These are phyloP conservation scores for Drosophila mimetica DNA, from an alignment of 2,888 invertebrate genomes.

Conservation along the genomic window DNA sequence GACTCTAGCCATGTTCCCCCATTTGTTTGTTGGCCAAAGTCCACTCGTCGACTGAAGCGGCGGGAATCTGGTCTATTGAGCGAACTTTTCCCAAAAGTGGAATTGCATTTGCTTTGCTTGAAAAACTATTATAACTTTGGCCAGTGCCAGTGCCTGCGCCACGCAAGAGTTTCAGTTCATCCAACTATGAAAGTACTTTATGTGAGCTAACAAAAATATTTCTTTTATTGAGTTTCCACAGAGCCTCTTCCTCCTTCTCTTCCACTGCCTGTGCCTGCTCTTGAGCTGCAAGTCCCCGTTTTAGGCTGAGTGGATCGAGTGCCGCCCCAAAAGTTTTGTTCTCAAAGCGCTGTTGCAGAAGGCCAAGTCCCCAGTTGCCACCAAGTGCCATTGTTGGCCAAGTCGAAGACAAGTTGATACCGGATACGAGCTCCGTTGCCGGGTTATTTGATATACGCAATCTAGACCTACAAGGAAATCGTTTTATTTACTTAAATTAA, in stretches of 20 bases:
- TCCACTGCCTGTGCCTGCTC: neutral
- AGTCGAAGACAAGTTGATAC: constrained; percentile 49
- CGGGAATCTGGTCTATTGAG: constrained; percentile 56
- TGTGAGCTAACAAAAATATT: constrained; percentile 79
- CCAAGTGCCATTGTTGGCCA: constrained; percentile 62
- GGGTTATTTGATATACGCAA: constrained; percentile 39
- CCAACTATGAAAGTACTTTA: constrained; percentile 78
- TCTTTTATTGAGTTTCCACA: constrained; percentile 74
- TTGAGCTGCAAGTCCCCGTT: constrained; percentile 21
- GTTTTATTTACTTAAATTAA: constrained; percentile 20
- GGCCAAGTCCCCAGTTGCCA: constrained; percentile 56
- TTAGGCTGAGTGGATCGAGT: constrained; percentile 41
- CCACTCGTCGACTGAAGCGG: constrained; percentile 59
- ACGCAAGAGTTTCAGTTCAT: constrained; percentile 61
- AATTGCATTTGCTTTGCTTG: constrained; percentile 79
- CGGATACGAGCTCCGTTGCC: constrained; percentile 17
- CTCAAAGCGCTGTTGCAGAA: constrained; percentile 40
- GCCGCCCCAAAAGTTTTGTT: constrained; percentile 36
- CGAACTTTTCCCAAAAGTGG: constrained; percentile 69
- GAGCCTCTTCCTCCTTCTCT: constrained; percentile 17
- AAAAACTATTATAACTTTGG: constrained; percentile 75
- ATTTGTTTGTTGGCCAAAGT: constrained; percentile 73
- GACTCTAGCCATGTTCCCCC: constrained; percentile 62
- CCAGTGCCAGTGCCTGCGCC: constrained; percentile 46
- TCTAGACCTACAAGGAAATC: constrained; percentile 17